Percentiles rank a stretch among this genome's conserved stretches.
Conservation (phyloP, 2,797 vertebrate genomes). For the Taeniopygia guttata region DNA sequence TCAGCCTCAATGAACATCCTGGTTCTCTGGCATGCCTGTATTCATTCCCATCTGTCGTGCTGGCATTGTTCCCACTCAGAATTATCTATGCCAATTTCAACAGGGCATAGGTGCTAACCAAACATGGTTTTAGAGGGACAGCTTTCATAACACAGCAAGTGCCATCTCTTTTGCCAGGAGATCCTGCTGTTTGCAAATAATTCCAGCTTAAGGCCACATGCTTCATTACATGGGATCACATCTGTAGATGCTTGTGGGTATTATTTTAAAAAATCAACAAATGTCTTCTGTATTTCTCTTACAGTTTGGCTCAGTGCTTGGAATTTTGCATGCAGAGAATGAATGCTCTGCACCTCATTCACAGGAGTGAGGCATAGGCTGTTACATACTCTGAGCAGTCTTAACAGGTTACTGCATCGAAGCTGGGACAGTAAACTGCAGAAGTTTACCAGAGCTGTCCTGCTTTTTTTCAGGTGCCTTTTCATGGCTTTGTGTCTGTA, state of each 20-base stretch:
- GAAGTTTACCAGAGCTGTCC: background rate
- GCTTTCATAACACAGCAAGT: conserved; percentile 73
- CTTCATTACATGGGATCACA: conserved; percentile 69
- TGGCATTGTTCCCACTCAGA: conserved; percentile 72
- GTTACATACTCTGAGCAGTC: background rate
- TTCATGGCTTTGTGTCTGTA: background rate
- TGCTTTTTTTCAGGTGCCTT: background rate
- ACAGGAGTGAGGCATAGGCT: conserved; percentile 35
- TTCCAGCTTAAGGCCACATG: conserved; percentile 72
- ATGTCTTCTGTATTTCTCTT: conserved; percentile 64
- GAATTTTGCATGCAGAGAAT: conserved; percentile 57
- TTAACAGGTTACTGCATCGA: conserved; percentile 18
- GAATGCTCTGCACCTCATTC: conserved; percentile 41
- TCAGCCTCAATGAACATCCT: conserved; percentile 59
- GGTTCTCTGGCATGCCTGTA: conserved; percentile 70
- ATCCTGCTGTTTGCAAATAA: conserved; percentile 77
- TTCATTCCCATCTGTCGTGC: conserved; percentile 74
- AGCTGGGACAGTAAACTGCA: background rate
- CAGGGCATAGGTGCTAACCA: conserved; percentile 76
- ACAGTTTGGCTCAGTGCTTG: conserved; percentile 45
- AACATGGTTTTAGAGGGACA: conserved; percentile 62
- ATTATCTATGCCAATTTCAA: conserved; percentile 71
- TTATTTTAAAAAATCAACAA: conserved; percentile 70
- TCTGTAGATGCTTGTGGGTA: conserved; percentile 73
- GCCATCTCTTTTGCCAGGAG: conserved; percentile 69